Conservation (phyloP, 2,888 invertebrate species). For the Kryphioiulus occultus region DNA sequence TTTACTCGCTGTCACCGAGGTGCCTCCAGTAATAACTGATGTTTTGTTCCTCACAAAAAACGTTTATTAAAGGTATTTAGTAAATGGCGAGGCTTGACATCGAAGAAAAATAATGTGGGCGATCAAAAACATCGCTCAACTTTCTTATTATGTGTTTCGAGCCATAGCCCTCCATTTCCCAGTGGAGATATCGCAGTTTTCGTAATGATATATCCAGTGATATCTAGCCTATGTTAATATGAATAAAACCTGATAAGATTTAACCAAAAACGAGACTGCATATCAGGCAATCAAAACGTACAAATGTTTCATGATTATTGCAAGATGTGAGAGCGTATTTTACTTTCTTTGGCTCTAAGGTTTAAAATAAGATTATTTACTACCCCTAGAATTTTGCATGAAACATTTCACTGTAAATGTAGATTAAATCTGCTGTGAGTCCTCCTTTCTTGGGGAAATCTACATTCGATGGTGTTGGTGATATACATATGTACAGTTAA, state of each 20-base stretch:
- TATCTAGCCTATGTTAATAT: not conserved
- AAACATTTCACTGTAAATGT: too few relatives aligned
- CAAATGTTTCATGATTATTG: not conserved
- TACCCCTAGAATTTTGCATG: not conserved
- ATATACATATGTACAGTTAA: too few relatives aligned
- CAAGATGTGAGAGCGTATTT: too few relatives aligned
- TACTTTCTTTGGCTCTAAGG: not conserved
- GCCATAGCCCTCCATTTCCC: not conserved
- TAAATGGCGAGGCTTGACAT: not conserved
- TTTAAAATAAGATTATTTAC: not conserved
- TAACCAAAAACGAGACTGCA: not conserved
- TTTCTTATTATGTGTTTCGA: not conserved
- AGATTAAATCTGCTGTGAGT: too few relatives aligned
- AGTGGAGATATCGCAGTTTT: not conserved
- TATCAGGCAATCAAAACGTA: not conserved
- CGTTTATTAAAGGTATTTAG: slow-evolving; percentile 35
- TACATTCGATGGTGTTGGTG: too few relatives aligned
- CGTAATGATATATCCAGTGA: not conserved
- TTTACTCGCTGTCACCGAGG: slow-evolving; percentile 10
- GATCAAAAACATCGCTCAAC: not conserved
- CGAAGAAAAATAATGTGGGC: not conserved
- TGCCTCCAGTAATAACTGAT: not conserved
- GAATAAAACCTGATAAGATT: not conserved
- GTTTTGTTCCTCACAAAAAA: not conserved
- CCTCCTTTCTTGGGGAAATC: too few relatives aligned